Evolutionary conservation across 2,888 invertebrate genomes (phyloP).

Genomic region (Drosophila borealis): DNA sequence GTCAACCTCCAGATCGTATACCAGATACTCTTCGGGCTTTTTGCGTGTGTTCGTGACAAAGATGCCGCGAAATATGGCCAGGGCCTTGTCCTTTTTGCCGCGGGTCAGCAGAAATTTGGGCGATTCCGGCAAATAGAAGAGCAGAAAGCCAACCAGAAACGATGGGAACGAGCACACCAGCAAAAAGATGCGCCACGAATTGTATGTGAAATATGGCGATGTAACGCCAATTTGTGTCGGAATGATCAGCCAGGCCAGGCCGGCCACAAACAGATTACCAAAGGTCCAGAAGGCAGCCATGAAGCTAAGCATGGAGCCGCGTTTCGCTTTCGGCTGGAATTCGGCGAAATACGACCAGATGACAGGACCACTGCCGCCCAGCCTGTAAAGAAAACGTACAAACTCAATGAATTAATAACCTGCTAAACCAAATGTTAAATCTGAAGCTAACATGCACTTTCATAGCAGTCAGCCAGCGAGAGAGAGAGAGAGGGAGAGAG

Average conservation of each 20-base stretch:
- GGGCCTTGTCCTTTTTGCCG: conserved; percentile 92
- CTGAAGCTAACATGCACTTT: conserved; percentile 13
- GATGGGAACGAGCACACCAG: conserved; percentile 95
- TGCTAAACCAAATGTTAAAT: neutral
- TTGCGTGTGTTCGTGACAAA: conserved; percentile 91
- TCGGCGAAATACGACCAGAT: conserved; percentile 98
- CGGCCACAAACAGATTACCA: conserved; percentile 96
- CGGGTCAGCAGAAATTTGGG: conserved; percentile 94
- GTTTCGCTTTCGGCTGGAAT: conserved; percentile 95
- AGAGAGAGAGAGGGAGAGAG: neutral
- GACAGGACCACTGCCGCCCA: conserved; percentile 89
- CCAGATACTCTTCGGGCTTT: conserved; percentile 90
- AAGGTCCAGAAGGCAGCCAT: conserved; percentile 98
- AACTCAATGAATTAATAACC: neutral
- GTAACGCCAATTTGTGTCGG: conserved; percentile 89
- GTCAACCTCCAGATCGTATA: conserved; percentile 89
- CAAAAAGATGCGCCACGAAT: conserved; percentile 96
- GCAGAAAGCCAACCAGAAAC: conserved; percentile 92
- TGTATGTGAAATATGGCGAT: conserved; percentile 90
- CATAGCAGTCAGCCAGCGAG: conserved; percentile 35
- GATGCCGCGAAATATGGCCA: conserved; percentile 92
- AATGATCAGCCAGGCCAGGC: conserved; percentile 91
- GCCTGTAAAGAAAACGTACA: conserved; percentile 60
- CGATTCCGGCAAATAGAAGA: conserved; percentile 94
- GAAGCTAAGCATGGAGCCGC: conserved; percentile 96